Percentiles rank a stretch among this genome's conserved stretches.
phyloP scores from a whole-genome alignment of 2,888 invertebrate species.

The Megamerina dolium region DNA sequence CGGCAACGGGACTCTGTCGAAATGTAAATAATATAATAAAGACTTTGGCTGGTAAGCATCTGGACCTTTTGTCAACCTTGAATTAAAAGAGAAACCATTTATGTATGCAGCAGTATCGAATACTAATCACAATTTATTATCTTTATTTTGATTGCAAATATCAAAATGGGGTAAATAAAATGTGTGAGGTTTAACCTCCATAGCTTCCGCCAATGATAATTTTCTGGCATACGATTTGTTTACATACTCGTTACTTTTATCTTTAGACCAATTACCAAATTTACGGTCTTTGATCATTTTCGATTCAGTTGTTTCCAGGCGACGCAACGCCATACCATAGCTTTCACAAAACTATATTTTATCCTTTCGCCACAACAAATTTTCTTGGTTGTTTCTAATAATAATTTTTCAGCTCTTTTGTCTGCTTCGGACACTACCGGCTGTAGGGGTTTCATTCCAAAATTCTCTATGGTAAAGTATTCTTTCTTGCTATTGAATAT shows the following conservation, averaged over 20 bases:
- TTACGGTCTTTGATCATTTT: slow-evolving; percentile 9
- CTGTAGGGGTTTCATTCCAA: slow-evolving; percentile 8
- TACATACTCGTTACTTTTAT: no score
- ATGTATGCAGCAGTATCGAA: background rate
- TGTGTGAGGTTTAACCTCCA: no score
- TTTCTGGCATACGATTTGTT: no score
- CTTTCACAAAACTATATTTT: slow-evolving; percentile 8
- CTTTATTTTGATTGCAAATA: slow-evolving; percentile 4
- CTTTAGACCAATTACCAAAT: no score
- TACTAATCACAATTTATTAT: slow-evolving; percentile 8
- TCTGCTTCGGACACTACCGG: slow-evolving; percentile 7
- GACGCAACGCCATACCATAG: slow-evolving; percentile 9
- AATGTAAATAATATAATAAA: slow-evolving; percentile 11
- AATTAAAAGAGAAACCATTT: slow-evolving; percentile 12
- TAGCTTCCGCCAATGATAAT: no score
- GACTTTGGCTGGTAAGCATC: slow-evolving; percentile 4
- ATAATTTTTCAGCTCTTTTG: slow-evolving; percentile 12
- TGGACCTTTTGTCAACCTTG: slow-evolving; percentile 10
- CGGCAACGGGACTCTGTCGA: slow-evolving; percentile 8
- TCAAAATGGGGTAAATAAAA: no score
- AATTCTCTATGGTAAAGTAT: slow-evolving; percentile 11
- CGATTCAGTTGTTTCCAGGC: slow-evolving; percentile 7
- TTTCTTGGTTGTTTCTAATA: slow-evolving; percentile 7
- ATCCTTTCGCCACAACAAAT: slow-evolving; percentile 7
- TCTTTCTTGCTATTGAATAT: background rate